Evolutionary conservation across 2,888 invertebrate genomes (phyloP), one percentile per base, ranked within the genome.

Genomic region (Villa cingulata): DNA sequence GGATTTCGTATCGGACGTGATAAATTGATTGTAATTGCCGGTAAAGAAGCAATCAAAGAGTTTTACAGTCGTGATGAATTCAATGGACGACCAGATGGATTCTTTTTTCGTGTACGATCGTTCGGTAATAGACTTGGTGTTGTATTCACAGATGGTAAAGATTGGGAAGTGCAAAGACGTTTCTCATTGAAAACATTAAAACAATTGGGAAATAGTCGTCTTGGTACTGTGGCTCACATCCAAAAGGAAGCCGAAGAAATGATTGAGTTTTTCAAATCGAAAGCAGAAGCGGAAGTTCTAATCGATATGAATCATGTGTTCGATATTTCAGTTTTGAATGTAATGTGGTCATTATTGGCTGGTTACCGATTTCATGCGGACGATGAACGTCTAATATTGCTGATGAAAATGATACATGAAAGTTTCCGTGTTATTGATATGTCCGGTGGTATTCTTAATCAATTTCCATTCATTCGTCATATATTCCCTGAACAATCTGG

Each of bases 51-150:
- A 42, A 73, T 81, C 4, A 74, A 73, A 39, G 76, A 79, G 59
- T 75, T 78, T 7, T 72, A 81, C 39, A 71, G 71, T 1, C 71
- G 73, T 12, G 76, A 77, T 17, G 79, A 79, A 50, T 81, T 83
- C 55, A 80, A 81, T 57, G 82, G 81, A 1, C 71, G 85, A 49
- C 84, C 84, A 0, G 75, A 81, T 55, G 82, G 77, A 27, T 84
- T 81, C 59, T 80, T 83, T 59, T 76, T 81, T 55, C 71, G 75
- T 53, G 63, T 82, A 49, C 71, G 84, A 48, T 75, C 81, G 23
- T 77, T 81, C 51, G 82, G 82, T 16, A 75, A 78, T 61, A 70
- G 77, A 63, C 66, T 75, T 54, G 85, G 85, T 2, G 72, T 84
- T 18, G 76, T 83, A 3, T 83, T 83, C 56, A 72, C 76, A 3